Evolutionary conservation across 2,888 invertebrate species (phyloP).

Genomic region (Pseudolycoriella hygida): DNA sequence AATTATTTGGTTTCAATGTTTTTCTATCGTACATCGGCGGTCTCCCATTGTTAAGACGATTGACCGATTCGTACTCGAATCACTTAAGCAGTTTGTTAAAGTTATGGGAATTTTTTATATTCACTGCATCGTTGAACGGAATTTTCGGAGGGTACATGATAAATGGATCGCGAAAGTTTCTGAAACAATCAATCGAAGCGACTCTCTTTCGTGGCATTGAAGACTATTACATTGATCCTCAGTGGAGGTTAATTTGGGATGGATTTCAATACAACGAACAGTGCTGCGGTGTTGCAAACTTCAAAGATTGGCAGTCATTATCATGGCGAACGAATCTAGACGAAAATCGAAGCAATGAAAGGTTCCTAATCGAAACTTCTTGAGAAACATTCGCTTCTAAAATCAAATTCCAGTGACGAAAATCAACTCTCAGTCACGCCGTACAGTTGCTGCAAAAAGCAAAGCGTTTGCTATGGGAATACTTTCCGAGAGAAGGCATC

Average conservation of each 20-base stretch:
- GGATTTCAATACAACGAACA: conserved; percentile 20
- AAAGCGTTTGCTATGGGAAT: conserved; percentile 8
- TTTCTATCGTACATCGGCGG: conserved; percentile 9
- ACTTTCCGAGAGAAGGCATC: not conserved
- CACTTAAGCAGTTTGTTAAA: conserved; percentile 9
- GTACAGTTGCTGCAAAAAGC: conserved; percentile 11
- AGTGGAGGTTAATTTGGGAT: conserved; percentile 27
- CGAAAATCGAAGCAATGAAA: conserved; percentile 5
- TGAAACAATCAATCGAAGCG: conserved; percentile 6
- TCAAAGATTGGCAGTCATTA: conserved; percentile 20
- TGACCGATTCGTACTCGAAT: conserved; percentile 7
- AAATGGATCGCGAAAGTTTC: conserved; percentile 1
- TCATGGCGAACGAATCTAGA: conserved; percentile 7
- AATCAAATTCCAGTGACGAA: not conserved
- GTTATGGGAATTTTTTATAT: conserved; percentile 10
- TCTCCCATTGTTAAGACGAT: conserved; percentile 6
- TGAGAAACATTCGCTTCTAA: not conserved
- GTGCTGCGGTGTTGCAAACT: conserved; percentile 24
- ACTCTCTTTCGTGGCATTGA: conserved; percentile 22
- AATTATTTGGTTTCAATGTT: conserved; percentile 9
- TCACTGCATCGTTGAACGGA: conserved; percentile 8
- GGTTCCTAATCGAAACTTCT: not conserved
- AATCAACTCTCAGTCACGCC: conserved; percentile 9
- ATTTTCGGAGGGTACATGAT: conserved; percentile 6
- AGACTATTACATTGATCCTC: conserved; percentile 21